Conservation (phyloP, 2,888 invertebrate genomes). For the Noctua janthina region DNA sequence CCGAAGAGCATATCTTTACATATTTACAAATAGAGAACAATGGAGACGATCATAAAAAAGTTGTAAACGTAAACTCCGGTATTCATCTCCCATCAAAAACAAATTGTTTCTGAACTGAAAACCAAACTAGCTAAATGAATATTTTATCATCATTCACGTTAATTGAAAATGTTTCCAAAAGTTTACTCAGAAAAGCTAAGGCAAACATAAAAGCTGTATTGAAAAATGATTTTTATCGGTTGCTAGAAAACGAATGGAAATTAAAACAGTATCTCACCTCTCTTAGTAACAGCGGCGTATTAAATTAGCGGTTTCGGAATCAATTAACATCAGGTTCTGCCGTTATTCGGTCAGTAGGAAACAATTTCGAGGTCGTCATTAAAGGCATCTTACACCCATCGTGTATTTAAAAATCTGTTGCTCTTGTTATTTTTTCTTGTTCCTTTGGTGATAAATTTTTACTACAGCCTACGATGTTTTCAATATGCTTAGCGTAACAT, state of each 20-base stretch:
- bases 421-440: conserved; percentile 11
- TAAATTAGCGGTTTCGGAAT: conserved; percentile 50
- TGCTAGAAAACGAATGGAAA: conserved; percentile 21
- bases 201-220: neutral
- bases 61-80: neutral
- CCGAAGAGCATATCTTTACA: conserved; percentile 20
- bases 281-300: conserved; percentile 40
- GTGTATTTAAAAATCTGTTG: neutral
- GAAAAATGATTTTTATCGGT: conserved; percentile 1
- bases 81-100: conserved; percentile 21
- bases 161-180: conserved; percentile 40
- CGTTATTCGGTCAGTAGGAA: conserved; percentile 55
- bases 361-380: conserved; percentile 38
- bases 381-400: conserved; percentile 25
- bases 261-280: conserved; percentile 25
- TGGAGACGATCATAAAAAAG: conserved; percentile 26
- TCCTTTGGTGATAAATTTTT: neutral
- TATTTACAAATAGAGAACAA: conserved; percentile 21
- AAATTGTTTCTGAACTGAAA: conserved; percentile 25
- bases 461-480: neutral
- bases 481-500: no score
- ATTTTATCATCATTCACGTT: conserved; percentile 27
- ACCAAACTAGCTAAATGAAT: conserved; percentile 31
- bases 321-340: conserved; percentile 50
- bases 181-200: conserved; percentile 6